These are phyloP conservation scores for Lonchura striata DNA, from an alignment of 2,113 vertebrate genomes.

Conservation along the genomic window DNA sequence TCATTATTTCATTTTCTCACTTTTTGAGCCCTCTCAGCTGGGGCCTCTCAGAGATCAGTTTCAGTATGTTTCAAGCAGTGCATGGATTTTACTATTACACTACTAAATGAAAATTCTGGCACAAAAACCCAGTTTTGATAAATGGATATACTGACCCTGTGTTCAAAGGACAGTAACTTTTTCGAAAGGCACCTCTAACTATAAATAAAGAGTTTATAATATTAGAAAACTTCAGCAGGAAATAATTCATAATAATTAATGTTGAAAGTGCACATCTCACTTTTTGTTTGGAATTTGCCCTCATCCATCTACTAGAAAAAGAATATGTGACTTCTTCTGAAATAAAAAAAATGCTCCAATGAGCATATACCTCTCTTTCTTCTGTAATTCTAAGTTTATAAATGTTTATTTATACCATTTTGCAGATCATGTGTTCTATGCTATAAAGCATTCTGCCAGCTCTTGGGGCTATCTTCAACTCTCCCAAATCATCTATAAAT, in stretches of 20 bases:
- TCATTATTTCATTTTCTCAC: not conserved
- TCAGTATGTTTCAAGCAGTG: not conserved
- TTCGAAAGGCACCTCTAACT: not conserved
- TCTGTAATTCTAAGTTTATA: not conserved
- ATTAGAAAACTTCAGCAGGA: not conserved
- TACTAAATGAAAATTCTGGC: not conserved
- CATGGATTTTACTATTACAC: not conserved
- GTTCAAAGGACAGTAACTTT: not conserved
- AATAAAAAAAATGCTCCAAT: not conserved
- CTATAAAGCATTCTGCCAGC: not conserved
- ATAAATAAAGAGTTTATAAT: not conserved
- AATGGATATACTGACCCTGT: fast-evolving
- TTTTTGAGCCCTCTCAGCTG: not conserved
- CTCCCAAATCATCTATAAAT: not conserved
- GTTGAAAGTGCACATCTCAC: not conserved
- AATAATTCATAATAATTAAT: not conserved
- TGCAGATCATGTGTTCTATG: not conserved
- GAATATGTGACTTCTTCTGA: not conserved
- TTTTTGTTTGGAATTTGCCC: not conserved
- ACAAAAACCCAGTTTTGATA: not conserved
- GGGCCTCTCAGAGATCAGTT: not conserved
- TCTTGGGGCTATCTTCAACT: not conserved
- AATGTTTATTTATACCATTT: not conserved
- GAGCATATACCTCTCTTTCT: not conserved
- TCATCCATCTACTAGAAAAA: not conserved